Base-by-base conservation (phyloP, 2,888 invertebrate species). In the Zelleria hepariella region DNA sequence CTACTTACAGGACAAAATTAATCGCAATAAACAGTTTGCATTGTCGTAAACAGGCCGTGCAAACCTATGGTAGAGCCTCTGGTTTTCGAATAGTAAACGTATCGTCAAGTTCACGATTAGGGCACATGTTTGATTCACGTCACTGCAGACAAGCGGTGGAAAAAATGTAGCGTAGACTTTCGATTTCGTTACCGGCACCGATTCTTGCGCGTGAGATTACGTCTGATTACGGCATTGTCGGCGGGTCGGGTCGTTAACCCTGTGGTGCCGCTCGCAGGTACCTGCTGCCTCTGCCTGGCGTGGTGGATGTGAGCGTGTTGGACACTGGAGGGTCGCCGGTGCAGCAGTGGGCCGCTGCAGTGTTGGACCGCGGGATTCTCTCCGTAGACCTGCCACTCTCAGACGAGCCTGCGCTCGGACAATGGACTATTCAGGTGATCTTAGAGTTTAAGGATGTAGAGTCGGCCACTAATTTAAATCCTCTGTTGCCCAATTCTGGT, bases 341-440 rank as follows among this genome's bases (percentile, higher is more conserved):
- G 49, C 95, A 95, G 70, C 94, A 96, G 80, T 94, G 95, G 94
- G 90, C 84, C 6, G 89, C 92, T 21, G 91, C 92, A 0, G 80
- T 91, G 55, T 84, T 94, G 47, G 92, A 90, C 10, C 90, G 92
- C 62, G 97, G 97, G 10, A 92, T 97, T 0, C 93, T 94, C 69
- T 91, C 93, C 1, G 92, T 92, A 2, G 94, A 96, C 68, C 78
- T 98, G 23, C 90, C 92, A 62, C 82, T 98, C 4, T 95, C 96
- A 25, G 92, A 93, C 58, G 93, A 93, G 64, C 97, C 97, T 0
- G 94, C 96, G 20, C 87, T 97, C 23, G 98, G 98, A 25, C 91
- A 93, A 73, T 98, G 98, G 98, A 94, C 92, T 60, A 94, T 98
- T 65, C 92, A 93, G 63, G 91, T 78, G 66, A 62, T 18, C 6